Percentiles rank a stretch among this genome's conserved stretches.
These are phyloP conservation scores for Melozone crissalis DNA, from an alignment of 2,113 vertebrate species.

Conservation along the genomic window DNA sequence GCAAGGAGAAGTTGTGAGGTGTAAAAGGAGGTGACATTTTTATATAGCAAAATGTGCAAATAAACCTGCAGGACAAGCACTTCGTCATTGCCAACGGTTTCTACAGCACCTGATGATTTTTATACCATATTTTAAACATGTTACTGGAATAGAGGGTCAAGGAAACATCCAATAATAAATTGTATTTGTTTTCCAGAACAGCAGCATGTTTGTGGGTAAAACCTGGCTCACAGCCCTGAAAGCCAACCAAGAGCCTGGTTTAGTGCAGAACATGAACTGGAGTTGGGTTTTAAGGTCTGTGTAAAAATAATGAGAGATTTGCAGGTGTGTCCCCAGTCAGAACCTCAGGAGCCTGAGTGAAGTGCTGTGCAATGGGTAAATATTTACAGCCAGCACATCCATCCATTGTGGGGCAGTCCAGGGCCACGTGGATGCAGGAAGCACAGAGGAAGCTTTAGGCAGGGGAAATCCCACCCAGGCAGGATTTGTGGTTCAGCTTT, in stretches of 20 bases:
- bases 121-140: background rate
- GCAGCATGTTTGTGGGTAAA: background rate
- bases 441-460: conserved; percentile 30
- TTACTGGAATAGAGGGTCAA: background rate
- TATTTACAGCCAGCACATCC: conserved; percentile 93
- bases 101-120: background rate
- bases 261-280: conserved; percentile 78
- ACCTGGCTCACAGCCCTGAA: background rate
- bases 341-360: conserved; percentile 87
- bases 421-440: conserved; percentile 80
- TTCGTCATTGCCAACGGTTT: background rate
- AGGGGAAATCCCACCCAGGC: conserved; percentile 55
- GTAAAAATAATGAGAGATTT: conserved; percentile 97
- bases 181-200: background rate
- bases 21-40: background rate
- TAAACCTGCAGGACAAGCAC: conserved; percentile 19
- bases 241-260: conserved; percentile 31
- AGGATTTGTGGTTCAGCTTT: background rate
- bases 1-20: conserved; percentile 8
- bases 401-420: conserved; percentile 81
- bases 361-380: conserved; percentile 97
- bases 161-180: background rate
- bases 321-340: conserved; percentile 87
- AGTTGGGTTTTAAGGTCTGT: conserved; percentile 82
- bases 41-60: background rate